phyloP scores from a whole-genome alignment of 2,797 vertebrate genomes.

The Todus mexicanus region DNA sequence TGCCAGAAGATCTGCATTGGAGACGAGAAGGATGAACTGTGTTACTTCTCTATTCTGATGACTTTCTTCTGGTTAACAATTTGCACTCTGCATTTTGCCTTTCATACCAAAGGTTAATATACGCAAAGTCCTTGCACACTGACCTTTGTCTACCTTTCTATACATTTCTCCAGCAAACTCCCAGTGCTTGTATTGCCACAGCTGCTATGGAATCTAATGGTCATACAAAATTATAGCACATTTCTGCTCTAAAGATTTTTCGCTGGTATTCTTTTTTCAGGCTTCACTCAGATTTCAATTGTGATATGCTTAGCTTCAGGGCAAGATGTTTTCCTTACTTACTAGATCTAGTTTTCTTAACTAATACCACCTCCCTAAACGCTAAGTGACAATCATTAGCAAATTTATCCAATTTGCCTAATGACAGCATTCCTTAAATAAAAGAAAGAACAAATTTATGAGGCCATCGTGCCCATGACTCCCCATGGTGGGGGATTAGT shows the following conservation, averaged over 20 bases:
- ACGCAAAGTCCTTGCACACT: not conserved
- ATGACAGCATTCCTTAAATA: not conserved
- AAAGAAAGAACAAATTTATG: not conserved
- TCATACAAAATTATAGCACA: not conserved
- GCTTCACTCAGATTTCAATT: not conserved
- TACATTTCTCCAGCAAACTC: not conserved
- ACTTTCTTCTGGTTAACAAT: not conserved
- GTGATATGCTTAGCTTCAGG: not conserved
- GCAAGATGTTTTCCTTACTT: not conserved
- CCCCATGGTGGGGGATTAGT: not conserved
- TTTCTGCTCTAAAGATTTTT: not conserved
- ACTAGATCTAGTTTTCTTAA: not conserved
- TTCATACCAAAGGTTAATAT: not conserved
- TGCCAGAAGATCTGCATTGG: slow-evolving; percentile 85
- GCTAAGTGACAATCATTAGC: not conserved
- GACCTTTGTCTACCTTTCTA: not conserved
- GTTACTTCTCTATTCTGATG: not conserved
- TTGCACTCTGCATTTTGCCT: not conserved
- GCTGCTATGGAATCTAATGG: not conserved
- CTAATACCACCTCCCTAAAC: not conserved
- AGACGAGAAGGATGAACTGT: not conserved
- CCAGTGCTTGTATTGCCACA: not conserved
- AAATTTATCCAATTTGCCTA: not conserved
- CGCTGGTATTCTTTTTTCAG: not conserved
- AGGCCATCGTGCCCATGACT: not conserved